Evolutionary conservation across 2,888 invertebrate genomes (phyloP), one percentile per base, ranked within the genome.

Genomic region (Chloromyia formosa): DNA sequence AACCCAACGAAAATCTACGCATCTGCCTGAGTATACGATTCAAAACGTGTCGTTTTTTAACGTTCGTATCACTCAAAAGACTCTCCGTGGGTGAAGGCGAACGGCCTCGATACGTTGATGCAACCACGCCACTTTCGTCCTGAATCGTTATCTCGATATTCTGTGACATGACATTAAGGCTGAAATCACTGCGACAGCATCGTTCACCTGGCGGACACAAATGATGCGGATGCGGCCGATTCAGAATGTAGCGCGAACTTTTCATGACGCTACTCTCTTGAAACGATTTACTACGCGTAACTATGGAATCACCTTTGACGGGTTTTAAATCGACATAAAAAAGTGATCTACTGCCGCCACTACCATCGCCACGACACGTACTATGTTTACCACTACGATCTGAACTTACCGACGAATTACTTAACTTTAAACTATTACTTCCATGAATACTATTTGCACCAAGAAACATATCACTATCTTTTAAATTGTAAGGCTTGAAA

Each of bases 251-350:
- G 23, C 76, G 68, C 18, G 78, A 68, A 71, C 83, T 78, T 82
- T 83, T 56, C 45, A 75, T 62, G 14, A 73, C 75, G 66, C 84
- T 82, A 40, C 83, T 81, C 75, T 85, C 86, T 79, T 86, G 86
- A 79, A 86, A 86, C n/a, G 86, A 86, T 78, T 84, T 84, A 78
- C 85, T 86, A 45, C 85, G 82, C 0, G 81, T 81, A 56, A 84
- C 85, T 7, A 7, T 7, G 16, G 82, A 81, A 16, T 68, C 73
- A 72, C 74, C 62, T 56, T 62, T 61, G 40, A 64, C 40, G 2
- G 61, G 74, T 64, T 64, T 62, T 22, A 74, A 64, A 64, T 74
- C 64, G 58, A 40, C 45, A 71, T 71, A 71, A 35, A 71, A 71
- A 9, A 71, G 16, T 20, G 71, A 71, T 23, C 71, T 27, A 71